phyloP scores from a whole-genome alignment of 2,113 vertebrate species.

The Dolichallabes microphthalmus region DNA sequence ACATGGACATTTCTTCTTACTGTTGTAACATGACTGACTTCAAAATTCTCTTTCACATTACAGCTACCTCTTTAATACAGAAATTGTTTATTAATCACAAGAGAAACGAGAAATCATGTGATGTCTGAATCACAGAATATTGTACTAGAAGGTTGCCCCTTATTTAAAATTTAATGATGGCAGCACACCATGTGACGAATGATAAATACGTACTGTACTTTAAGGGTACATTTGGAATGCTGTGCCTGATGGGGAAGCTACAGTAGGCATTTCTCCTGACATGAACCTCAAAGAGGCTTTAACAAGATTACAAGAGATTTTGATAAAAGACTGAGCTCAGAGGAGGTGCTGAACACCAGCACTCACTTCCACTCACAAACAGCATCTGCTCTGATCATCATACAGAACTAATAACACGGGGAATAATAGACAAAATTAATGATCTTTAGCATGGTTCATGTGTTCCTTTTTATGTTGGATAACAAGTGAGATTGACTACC shows the following conservation, averaged over 20 bases:
- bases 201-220: neutral
- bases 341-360: constrained; percentile 19
- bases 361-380: neutral
- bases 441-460: neutral
- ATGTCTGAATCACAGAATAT: too few relatives aligned
- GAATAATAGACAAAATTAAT: neutral
- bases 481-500: neutral
- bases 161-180: too few relatives aligned
- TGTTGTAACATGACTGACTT: neutral
- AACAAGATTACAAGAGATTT: constrained; percentile 40
- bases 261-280: constrained; percentile 29
- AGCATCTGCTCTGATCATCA: neutral
- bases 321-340: neutral
- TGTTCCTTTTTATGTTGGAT: neutral
- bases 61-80: neutral
- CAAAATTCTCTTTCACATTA: neutral
- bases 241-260: neutral
- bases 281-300: constrained; percentile 31
- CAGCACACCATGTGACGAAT: neutral
- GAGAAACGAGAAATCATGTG: neutral
- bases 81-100: neutral
- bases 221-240: neutral
- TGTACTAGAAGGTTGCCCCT: too few relatives aligned
- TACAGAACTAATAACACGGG: neutral
- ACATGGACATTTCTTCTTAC: neutral